These are phyloP conservation scores for Drosophila maculinotata DNA, from an alignment of 2,888 invertebrate genomes.

Conservation along the genomic window DNA sequence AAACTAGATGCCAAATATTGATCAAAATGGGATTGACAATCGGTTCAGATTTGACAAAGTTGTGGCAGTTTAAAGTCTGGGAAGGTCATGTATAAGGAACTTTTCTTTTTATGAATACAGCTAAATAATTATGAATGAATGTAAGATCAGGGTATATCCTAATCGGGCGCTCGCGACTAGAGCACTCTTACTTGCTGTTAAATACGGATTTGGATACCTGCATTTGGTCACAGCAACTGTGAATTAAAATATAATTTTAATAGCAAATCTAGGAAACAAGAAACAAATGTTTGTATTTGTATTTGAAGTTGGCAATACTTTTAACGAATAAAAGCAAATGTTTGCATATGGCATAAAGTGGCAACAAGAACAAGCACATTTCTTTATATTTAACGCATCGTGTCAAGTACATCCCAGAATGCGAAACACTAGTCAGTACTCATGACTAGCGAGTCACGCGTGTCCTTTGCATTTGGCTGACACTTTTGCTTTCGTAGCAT, in stretches of 20 bases:
- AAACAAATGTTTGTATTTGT: slow-evolving; percentile 14
- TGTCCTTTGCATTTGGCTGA: not conserved
- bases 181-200: too few species aligned
- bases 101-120: too few species aligned
- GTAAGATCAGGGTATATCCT: too few species aligned
- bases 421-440: slow-evolving; percentile 5
- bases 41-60: too few species aligned
- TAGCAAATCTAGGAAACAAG: not conserved
- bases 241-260: slow-evolving; percentile 5
- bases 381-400: slow-evolving; percentile 45
- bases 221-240: not conserved
- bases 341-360: slow-evolving; percentile 37
- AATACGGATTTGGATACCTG: not conserved
- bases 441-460: too few species aligned
- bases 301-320: slow-evolving; percentile 19
- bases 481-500: slow-evolving; percentile 19
- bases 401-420: slow-evolving; percentile 9
- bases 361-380: slow-evolving; percentile 30
- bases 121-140: too few species aligned
- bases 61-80: too few species aligned
- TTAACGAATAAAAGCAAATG: slow-evolving; percentile 32
- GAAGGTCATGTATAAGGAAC: too few species aligned
- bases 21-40: too few species aligned
- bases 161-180: too few species aligned
- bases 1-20: too few species aligned